Evolutionary conservation across 1,140 invertebrate species (phyloP), one percentile per base, ranked within the genome.

Genomic region (Pomacea maculata): DNA sequence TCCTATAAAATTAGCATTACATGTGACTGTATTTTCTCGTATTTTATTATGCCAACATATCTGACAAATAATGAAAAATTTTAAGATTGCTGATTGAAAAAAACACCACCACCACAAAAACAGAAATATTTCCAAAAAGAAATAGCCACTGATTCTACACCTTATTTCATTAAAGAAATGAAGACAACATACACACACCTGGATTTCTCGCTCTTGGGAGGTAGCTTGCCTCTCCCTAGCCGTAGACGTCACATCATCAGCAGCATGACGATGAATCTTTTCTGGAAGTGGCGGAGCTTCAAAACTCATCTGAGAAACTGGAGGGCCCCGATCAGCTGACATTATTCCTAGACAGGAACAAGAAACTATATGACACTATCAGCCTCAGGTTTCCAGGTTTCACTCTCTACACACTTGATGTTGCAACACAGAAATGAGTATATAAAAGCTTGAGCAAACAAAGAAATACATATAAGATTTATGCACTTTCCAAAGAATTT

Each of bases 271-370:
- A 19, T n/a, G 64, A 68, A 19, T 21, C 12, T 70, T 45, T 70
- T n/a, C 80, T 72, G 77, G 82, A 63, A 80, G 78, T 73, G 84
- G 78, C 12, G 84, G 77, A 15, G 86, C 85, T 34, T 84, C 82
- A 83, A 89, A 89, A 80, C 81, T 86, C 11, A 87, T 86, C 79
- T 86, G 83, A 54, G 84, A 83, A 21, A 88, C 83, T 65, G 88
- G 85, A n/a, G 87, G 87, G 17, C 87, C 87, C 68, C 88, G 77
- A 73, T 89, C 88, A 21, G 82, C 76, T 5, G 88, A 84, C 80
- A 86, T 82, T 71, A 88, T 88, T 65, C 87, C 88, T 88, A 80
- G 19, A 81, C 79, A 78, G 17, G 79, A 81, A 83, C 61, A 81
- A n/a, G 79, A 63, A 55, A 17, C 34, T 71, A n/a, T 54, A 54